These are phyloP conservation scores for Gadopsis bispinosus DNA, from an alignment of 2,797 vertebrate species.

Conservation along the genomic window DNA sequence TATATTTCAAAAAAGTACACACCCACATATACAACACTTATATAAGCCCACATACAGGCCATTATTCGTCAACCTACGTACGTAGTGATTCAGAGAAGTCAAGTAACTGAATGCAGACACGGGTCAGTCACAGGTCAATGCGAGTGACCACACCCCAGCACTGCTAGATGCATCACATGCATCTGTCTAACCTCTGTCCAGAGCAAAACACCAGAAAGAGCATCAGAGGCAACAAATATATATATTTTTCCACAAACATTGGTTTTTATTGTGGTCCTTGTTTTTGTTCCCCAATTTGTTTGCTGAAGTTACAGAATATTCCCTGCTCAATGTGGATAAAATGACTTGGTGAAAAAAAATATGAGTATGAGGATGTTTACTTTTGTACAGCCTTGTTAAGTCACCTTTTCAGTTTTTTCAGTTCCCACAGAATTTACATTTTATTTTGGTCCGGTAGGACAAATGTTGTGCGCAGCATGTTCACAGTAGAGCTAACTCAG, in stretches of 20 bases:
- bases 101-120: conserved; percentile 5
- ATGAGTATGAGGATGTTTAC: background rate
- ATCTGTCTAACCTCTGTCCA: background rate
- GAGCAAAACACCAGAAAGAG: too few relatives aligned
- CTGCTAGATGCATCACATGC: background rate
- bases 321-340: background rate
- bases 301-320: background rate
- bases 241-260: background rate
- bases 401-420: background rate
- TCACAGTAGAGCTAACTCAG: background rate
- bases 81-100: conserved; percentile 35
- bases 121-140: background rate
- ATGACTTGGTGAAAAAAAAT: background rate
- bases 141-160: conserved; percentile 7
- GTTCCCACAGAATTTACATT: background rate
- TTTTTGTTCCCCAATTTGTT: background rate
- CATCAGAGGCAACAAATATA: background rate
- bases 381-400: background rate
- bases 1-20: conserved; percentile 21
- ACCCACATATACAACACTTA: background rate
- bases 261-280: background rate
- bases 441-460: background rate
- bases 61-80: conserved; percentile 7
- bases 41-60: background rate
- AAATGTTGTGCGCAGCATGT: background rate